Base-by-base conservation (phyloP, 2,797 vertebrate species). In the Schizopygopsis pylzovi region DNA sequence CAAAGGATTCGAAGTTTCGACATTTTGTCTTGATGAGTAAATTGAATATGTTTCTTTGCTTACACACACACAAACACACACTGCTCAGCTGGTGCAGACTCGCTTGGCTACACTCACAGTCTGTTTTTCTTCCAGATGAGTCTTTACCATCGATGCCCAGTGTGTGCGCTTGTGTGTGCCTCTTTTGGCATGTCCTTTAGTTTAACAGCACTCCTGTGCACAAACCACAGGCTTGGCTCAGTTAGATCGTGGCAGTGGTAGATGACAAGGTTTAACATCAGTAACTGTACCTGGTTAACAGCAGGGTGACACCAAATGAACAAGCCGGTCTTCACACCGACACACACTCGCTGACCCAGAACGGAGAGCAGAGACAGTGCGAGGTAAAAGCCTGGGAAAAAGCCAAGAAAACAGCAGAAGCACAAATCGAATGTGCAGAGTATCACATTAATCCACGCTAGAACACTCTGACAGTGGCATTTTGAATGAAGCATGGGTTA, bases 111-210 rank as follows among this genome's bases (percentile, higher is more conserved):
- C 72, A 83, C 86, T 87, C 82, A 81, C 87, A 88, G 89, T 92
- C 90, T 94, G 91, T 93, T 90, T 87, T 87, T 87, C 87, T 87
- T 85, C 83, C 89, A 90, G 89, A 90, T 90, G 85, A 90, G 81
- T 81, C 85, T 88, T 90, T 84, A 90, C 77, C 77, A 85, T 87
- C 82, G 73, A 87, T 80, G 70, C 87, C 77, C 80, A 88, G 80
- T 82, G 80, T 88, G 83, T 83, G 61, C 61, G 45, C 59, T 13
- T 86, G 39, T 88, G 70, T 75, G 56, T 65, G 73, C 67, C 16
- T 6, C n/a, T n/a, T 83, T 87, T 87, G 86, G 88, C 85, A 87
- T 63, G 83, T 85, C 73, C 33, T 80, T 85, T 77, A 67, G 68
- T 85, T 67, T 81, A 87, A 85, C 82, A 88, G 80, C 76, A 82